These are phyloP conservation scores for Lasioglossum pauxillum DNA, from an alignment of 2,888 invertebrate species.

Conservation along the genomic window DNA sequence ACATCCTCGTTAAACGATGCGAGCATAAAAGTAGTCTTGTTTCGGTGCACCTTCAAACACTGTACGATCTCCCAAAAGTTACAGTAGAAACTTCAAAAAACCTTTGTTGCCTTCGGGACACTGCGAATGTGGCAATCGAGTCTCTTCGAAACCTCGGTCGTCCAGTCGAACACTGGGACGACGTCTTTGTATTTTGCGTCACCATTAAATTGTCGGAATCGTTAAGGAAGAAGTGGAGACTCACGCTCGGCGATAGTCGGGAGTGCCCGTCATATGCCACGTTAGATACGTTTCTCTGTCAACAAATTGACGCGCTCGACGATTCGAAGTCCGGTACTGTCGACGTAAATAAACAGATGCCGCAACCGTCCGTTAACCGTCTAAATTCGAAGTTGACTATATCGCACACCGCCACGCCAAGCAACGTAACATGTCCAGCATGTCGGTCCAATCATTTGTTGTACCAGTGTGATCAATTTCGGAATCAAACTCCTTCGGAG, in stretches of 20 bases:
- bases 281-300: background rate
- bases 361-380: too few relatives aligned
- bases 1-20: background rate
- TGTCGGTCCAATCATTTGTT: background rate
- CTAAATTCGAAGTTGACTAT: background rate
- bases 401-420: background rate
- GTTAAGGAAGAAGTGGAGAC: background rate
- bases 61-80: background rate
- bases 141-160: background rate
- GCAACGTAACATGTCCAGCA: background rate
- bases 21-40: background rate
- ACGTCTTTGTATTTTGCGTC: background rate
- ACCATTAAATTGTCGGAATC: background rate
- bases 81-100: background rate
- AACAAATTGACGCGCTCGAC: background rate
- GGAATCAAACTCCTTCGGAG: background rate
- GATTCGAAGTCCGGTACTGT: too few relatives aligned
- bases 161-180: background rate
- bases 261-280: background rate
- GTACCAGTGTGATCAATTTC: background rate
- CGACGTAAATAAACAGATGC: too few relatives aligned
- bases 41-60: background rate
- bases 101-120: background rate
- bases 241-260: too few relatives aligned
- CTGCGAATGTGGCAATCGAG: background rate